Evolutionary conservation across 2,888 invertebrate genomes (phyloP), one percentile per base, ranked within the genome.

Genomic region (Xiphydria camelus): DNA sequence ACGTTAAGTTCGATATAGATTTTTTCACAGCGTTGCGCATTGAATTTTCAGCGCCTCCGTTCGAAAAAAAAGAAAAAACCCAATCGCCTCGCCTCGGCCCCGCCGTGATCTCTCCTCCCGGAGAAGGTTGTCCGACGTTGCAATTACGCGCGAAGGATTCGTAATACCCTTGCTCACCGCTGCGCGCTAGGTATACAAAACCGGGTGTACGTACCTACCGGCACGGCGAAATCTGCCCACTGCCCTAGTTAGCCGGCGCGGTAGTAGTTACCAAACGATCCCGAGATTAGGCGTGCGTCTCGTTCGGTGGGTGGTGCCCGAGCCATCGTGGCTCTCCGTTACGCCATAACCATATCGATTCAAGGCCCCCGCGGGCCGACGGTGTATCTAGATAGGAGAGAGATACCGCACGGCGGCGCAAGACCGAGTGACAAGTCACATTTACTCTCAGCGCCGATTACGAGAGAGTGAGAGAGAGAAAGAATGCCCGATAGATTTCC

Each of bases 301-400:
- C 45, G 34, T 35, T 42, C 49, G 46, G 53, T 55, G 53, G 55
- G 55, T 55, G 55, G 55, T 53, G 44, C 45, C 40, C 51, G 47
- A 47, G 47, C 53, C 53, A 51, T 51, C 49, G 48, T 32, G 29
- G 29, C 15, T 14, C 36, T 35, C 26, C 22, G 18, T 44, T 44
- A 44, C 43, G 43, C 29, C 43, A 44, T 38, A 31, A 18, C 43
- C 21, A 44, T 10, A 44, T 29, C 38, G 43, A 44, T 44, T 44
- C 43, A 44, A 44, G 43, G 43, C 38, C 38, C 42, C 43, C 29
- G 36, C 29, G 38, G 43, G 37, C 31, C 29, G 45, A 41, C 40
- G 29, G 39, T 20, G 31, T 18, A 17, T 42, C 17, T 33, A 29
- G 42, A 42, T 34, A 42, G 20, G n/a, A 17, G 26, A n/a, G 20